A percentile compares a stretch with the other conserved stretches of the same genome.
phyloP scores from a whole-genome alignment of 1,140 invertebrate genomes.

The Bicyclus anynana region DNA sequence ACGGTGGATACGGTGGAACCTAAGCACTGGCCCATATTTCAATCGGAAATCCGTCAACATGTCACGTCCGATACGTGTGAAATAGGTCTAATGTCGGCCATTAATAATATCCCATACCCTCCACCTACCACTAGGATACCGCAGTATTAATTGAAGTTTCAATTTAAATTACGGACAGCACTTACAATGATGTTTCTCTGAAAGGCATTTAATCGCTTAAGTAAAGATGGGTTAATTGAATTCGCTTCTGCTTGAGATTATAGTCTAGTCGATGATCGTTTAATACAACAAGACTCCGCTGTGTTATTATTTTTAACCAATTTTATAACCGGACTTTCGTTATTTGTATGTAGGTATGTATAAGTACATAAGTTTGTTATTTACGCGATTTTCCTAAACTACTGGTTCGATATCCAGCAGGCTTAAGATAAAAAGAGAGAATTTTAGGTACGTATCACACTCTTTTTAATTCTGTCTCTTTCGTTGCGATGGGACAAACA shows the following conservation, averaged over 20 bases:
- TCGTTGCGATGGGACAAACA: no score
- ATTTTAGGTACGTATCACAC: no score
- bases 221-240: background rate
- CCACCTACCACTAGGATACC: constrained; percentile 29
- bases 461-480: no score
- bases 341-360: no score
- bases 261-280: background rate
- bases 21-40: constrained; percentile 15
- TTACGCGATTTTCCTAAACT: no score
- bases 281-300: background rate
- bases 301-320: background rate
- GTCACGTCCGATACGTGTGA: constrained; percentile 25
- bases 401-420: no score
- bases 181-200: constrained; percentile 7
- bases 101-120: constrained; percentile 39
- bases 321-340: no score
- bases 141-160: constrained; percentile 27
- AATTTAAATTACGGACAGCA: constrained; percentile 20
- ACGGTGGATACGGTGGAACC: constrained; percentile 14
- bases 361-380: no score
- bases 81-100: constrained; percentile 31
- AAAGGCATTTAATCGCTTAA: background rate
- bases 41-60: constrained; percentile 28
- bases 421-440: no score
- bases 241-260: background rate